Evolutionary conservation across 2,113 vertebrate genomes (phyloP).

Genomic region (Scomber japonicus): DNA sequence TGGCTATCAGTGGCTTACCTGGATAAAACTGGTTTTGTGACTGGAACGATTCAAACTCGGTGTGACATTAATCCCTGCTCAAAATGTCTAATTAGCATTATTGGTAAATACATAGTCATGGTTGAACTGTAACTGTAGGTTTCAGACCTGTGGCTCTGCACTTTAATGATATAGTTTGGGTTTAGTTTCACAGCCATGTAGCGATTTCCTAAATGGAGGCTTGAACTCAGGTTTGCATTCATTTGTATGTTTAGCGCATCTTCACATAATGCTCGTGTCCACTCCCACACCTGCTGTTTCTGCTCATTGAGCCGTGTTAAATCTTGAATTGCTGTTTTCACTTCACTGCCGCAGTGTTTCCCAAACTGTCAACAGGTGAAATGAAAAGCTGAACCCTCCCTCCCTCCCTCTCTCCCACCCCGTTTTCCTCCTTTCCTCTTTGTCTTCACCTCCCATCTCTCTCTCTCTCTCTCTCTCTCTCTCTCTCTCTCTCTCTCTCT

Average conservation of each 20-base stretch:
- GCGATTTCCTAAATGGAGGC: background rate
- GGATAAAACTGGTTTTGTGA: too few relatives aligned
- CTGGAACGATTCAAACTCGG: too few relatives aligned
- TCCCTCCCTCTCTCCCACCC: background rate
- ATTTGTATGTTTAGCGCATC: background rate
- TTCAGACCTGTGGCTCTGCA: background rate
- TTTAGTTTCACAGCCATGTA: background rate
- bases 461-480: too few relatives aligned
- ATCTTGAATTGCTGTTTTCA: conserved; percentile 22
- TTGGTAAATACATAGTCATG: background rate
- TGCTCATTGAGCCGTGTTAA: conserved; percentile 15
- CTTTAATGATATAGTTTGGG: background rate
- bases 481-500: too few relatives aligned
- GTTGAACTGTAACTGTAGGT: background rate
- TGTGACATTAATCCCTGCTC: too few relatives aligned
- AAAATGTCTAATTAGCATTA: too few relatives aligned
- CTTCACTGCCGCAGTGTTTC: conserved; percentile 77
- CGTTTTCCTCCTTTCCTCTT: conserved; percentile 10
- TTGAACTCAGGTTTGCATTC: background rate
- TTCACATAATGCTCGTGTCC: background rate
- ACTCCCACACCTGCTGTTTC: background rate
- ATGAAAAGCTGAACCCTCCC: conserved; percentile 1
- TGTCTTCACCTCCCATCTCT: conserved; percentile 43
- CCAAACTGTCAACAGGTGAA: conserved; percentile 84
- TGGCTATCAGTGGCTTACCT: too few relatives aligned